Evolutionary conservation across 2,797 vertebrate species (phyloP).

Genomic region (Aselliscus stoliczkanus): DNA sequence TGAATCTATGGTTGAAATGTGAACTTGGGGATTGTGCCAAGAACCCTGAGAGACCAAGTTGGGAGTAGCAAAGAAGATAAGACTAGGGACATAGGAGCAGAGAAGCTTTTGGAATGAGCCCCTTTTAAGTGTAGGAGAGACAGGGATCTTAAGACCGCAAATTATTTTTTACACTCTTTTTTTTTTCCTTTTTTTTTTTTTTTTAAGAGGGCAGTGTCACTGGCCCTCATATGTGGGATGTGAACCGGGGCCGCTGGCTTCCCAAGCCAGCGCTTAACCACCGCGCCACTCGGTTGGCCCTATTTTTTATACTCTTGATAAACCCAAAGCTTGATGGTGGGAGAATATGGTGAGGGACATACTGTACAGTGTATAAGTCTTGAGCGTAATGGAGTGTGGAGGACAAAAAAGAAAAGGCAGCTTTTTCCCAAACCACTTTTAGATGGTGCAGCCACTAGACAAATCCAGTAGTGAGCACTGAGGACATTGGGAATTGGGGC

Average conservation of each 20-base stretch:
- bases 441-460: not conserved
- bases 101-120: not conserved
- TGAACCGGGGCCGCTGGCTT: no score
- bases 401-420: not conserved
- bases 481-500: not conserved
- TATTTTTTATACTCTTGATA: not conserved
- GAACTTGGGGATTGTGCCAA: not conserved
- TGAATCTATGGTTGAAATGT: not conserved
- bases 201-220: no score
- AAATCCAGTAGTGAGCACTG: not conserved
- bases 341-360: not conserved
- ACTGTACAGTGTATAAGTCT: not conserved
- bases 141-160: not conserved
- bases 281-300: no score
- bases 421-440: slow-evolving; percentile 10
- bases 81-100: not conserved
- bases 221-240: no score
- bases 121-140: not conserved
- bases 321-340: not conserved
- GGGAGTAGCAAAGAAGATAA: not conserved
- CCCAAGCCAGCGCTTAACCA: no score
- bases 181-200: no score
- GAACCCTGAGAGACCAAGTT: not conserved
- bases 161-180: not conserved
- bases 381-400: not conserved